A percentile compares a stretch with the other conserved stretches of the same genome.
phyloP scores from a whole-genome alignment of 92 coral and sea anemone species.

The Parazoanthus atlanticus region DNA sequence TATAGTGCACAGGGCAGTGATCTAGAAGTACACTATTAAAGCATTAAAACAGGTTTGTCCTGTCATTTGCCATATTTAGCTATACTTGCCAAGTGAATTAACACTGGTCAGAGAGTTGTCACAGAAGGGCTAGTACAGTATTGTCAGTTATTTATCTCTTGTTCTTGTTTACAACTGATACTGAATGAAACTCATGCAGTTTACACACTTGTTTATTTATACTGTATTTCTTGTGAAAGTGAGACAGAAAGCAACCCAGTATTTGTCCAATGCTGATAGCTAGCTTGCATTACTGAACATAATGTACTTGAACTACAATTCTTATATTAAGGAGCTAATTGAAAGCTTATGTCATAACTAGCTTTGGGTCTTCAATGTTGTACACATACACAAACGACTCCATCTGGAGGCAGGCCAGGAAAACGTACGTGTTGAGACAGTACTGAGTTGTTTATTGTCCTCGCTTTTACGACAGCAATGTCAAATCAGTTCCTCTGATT shows the following conservation, averaged over 20 bases:
- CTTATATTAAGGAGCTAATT: not conserved
- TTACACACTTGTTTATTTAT: not conserved
- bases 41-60: too few relatives aligned
- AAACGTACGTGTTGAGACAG: conserved; percentile 47
- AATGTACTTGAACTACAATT: not conserved
- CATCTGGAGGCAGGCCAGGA: conserved; percentile 73
- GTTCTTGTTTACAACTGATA: not conserved
- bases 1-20: too few relatives aligned
- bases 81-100: not conserved
- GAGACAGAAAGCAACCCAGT: conserved; percentile 77
- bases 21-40: too few relatives aligned
- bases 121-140: not conserved
- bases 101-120: not conserved
- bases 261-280: conserved; percentile 5
- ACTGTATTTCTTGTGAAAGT: conserved; percentile 76
- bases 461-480: conserved; percentile 83
- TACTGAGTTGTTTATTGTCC: conserved; percentile 57
- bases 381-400: conserved; percentile 47
- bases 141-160: not conserved
- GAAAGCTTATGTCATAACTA: not conserved
- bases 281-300: conserved; percentile 9
- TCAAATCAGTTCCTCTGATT: conserved; percentile 41
- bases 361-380: conserved; percentile 7
- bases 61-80: not conserved
- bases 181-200: not conserved